Evolutionary conservation across 2,113 vertebrate genomes (phyloP).

Genomic region (Pseudorasbora parva): DNA sequence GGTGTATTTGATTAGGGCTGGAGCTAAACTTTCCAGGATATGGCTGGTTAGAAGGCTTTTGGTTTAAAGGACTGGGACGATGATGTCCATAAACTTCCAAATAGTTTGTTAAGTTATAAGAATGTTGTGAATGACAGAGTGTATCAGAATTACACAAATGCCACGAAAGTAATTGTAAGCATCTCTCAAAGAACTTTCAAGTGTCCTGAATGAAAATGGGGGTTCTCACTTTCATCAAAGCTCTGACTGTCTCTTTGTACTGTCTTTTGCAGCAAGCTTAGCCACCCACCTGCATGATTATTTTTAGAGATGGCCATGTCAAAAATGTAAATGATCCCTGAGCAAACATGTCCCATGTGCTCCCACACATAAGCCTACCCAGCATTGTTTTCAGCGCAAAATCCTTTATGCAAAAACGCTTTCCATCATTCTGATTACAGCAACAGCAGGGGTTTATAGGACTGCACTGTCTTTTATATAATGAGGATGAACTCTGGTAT

Average conservation of each 20-base stretch:
- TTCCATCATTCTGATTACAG: slow-evolving; percentile 59
- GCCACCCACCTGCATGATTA: slow-evolving; percentile 47
- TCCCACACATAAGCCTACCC: slow-evolving; percentile 49
- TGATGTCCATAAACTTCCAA: background rate
- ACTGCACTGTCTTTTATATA: slow-evolving; percentile 5
- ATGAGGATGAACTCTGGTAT: background rate
- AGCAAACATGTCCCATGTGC: slow-evolving; percentile 57
- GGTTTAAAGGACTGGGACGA: background rate
- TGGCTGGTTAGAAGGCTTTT: background rate
- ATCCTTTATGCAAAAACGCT: slow-evolving; percentile 52
- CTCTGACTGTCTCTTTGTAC: background rate
- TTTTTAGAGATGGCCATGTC: slow-evolving; percentile 31
- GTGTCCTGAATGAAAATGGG: background rate
- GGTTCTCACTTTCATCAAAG: slow-evolving; percentile 26
- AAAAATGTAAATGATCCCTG: slow-evolving; percentile 45
- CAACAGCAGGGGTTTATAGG: slow-evolving; percentile 48
- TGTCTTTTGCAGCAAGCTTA: slow-evolving; percentile 32
- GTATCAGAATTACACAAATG: background rate
- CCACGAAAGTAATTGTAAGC: too few relatives aligned
- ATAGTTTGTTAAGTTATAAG: background rate
- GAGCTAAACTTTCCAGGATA: too few relatives aligned
- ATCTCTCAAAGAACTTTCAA: background rate
- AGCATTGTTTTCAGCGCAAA: slow-evolving; percentile 32
- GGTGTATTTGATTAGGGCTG: too few relatives aligned
- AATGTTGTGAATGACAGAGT: background rate